A percentile compares a stretch with the other conserved stretches of the same genome.
Conservation (phyloP, 2,113 vertebrate genomes). For the Sula dactylatra region DNA sequence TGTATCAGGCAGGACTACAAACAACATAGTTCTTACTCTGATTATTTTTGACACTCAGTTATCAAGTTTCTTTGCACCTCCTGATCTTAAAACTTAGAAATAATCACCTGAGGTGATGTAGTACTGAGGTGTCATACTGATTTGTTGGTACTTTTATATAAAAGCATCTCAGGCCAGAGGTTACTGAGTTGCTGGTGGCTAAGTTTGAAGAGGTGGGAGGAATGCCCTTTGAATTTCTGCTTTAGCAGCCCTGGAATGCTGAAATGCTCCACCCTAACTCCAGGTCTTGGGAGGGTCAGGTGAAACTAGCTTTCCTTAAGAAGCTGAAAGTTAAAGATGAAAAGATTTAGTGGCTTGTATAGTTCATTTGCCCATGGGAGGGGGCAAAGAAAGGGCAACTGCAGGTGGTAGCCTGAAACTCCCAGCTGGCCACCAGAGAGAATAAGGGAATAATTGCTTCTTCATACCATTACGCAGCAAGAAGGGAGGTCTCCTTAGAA, state of each 20-base stretch:
- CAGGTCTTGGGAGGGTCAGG: conserved; percentile 39
- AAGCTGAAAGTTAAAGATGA: conserved; percentile 29
- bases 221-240: conserved; percentile 45
- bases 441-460: conserved; percentile 28
- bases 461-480: not conserved
- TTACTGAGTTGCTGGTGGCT: conserved; percentile 30
- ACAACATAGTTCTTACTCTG: not conserved
- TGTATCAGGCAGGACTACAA: not conserved
- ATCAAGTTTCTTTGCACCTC: not conserved
- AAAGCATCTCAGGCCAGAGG: conserved; percentile 16
- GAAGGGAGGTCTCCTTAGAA: not conserved
- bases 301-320: conserved; percentile 5
- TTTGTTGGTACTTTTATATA: conserved; percentile 34
- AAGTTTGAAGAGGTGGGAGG: conserved; percentile 45
- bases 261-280: conserved; percentile 12
- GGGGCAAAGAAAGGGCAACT: conserved; percentile 25
- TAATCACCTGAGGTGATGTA: not conserved
- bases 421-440: not conserved
- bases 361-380: conserved; percentile 14
- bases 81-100: conserved; percentile 41
- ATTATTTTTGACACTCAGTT: conserved; percentile 9
- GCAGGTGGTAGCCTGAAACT: not conserved
- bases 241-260: not conserved
- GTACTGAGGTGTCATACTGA: conserved; percentile 3
- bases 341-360: not conserved